These are phyloP conservation scores for Nothura maculosa DNA, from an alignment of 2,797 vertebrate genomes.

Conservation along the genomic window DNA sequence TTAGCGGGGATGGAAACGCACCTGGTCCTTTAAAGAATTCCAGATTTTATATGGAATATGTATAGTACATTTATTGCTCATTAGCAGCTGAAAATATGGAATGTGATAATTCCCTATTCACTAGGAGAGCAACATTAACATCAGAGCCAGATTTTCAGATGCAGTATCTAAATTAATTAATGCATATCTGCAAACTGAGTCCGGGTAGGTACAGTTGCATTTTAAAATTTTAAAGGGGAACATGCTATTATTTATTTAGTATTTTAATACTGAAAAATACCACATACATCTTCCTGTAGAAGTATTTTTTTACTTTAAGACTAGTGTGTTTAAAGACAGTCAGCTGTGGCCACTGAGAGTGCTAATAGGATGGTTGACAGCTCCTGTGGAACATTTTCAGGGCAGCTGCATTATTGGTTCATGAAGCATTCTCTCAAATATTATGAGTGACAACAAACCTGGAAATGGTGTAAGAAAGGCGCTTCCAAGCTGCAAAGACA, in stretches of 20 bases:
- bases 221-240: constrained; percentile 63
- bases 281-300: constrained; percentile 28
- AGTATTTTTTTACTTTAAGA: constrained; percentile 64
- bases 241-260: constrained; percentile 55
- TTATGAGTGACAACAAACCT: constrained; percentile 78
- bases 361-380: constrained; percentile 72
- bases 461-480: constrained; percentile 67
- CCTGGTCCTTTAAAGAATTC: not conserved
- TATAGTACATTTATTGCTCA: not conserved
- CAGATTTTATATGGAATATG: not conserved
- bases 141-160: constrained; percentile 29
- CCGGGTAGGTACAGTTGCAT: not conserved
- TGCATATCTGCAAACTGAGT: not conserved
- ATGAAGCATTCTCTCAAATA: constrained; percentile 73
- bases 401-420: constrained; percentile 66
- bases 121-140: not conserved
- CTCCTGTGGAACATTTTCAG: constrained; percentile 73
- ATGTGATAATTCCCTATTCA: not conserved
- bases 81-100: constrained; percentile 39
- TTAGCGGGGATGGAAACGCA: not conserved
- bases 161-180: constrained; percentile 39
- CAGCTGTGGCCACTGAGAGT: constrained; percentile 58
- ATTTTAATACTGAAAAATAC: constrained; percentile 61
- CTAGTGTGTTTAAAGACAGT: constrained; percentile 53
- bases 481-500: constrained; percentile 59